A percentile compares a stretch with the other conserved stretches of the same genome.
phyloP scores from a whole-genome alignment of 2,113 vertebrate genomes.

The Pavo muticus region DNA sequence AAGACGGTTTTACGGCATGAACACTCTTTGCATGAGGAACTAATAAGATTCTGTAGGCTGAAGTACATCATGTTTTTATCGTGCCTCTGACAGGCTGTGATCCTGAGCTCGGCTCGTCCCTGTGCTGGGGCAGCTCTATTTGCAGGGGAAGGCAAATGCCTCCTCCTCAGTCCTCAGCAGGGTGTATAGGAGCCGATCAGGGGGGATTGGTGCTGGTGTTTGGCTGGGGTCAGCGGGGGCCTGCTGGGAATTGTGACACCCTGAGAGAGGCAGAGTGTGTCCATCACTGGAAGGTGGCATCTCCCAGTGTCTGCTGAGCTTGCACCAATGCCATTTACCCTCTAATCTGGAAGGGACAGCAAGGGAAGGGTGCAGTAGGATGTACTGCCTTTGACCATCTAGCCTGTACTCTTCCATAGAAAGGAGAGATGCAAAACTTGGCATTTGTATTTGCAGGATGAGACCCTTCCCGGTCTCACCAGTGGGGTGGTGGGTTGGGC shows the following conservation, averaged over 20 bases:
- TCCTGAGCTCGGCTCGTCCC: neutral
- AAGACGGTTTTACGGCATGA: neutral
- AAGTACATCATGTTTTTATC: slow-evolving; percentile 52
- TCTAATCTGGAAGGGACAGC: neutral
- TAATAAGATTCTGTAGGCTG: slow-evolving; percentile 55
- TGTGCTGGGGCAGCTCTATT: accelerated
- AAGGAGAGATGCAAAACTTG: neutral
- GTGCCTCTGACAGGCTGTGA: slow-evolving; percentile 38
- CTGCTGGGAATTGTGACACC: neutral
- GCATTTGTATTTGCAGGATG: neutral
- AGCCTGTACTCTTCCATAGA: neutral
- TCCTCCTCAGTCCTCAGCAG: neutral
- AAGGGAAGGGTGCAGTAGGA: neutral
- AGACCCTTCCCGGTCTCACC: neutral
- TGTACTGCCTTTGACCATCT: neutral
- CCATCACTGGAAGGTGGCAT: no score
- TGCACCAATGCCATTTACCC: accelerated
- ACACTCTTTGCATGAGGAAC: slow-evolving; percentile 57
- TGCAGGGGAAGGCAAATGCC: neutral
- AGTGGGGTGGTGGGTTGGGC: accelerated
- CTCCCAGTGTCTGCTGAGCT: neutral
- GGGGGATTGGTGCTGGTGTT: accelerated
- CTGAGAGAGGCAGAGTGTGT: neutral
- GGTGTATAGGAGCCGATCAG: accelerated
- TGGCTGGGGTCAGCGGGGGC: neutral